Evolutionary conservation across 1,140 invertebrate species (phyloP), one percentile per base, ranked within the genome.

Genomic region (Gonatopus flavifemur): DNA sequence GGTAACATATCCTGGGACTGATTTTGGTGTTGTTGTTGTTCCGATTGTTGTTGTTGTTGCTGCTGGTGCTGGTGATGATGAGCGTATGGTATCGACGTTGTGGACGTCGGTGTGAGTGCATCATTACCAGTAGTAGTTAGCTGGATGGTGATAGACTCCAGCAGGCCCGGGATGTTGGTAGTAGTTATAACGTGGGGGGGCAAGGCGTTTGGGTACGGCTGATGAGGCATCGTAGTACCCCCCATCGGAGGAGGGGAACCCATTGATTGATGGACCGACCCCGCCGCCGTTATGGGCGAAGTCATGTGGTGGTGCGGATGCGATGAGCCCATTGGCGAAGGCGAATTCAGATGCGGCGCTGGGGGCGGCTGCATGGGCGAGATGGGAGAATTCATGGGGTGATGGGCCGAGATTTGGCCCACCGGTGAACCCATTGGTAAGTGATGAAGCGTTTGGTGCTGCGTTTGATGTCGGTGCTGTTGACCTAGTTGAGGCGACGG

Each of bases 121-220:
- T 74, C 67, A 74, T 84, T 84, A 85, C 85, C 86, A 87, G 82
- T 86, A 87, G 81, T 85, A 86, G 73, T 86, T 83, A 76, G 81
- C 70, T 79, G 82, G 78, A 76, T 85, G 84, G 77, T 86, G 85
- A 82, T 83, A 85, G 78, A 82, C 75, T 71, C 70, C 73, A 72
- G 67, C 51, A 68, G 70, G 51, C 41, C 64, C 66, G 63, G 66
- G 69, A 66, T 72, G 71, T 42, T 74, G 76, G 67, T 69, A 77
- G 80, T 84, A 84, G 81, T 82, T 83, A 83, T 86, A 88, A 87
- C 86, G 86, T 88, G 86, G 86, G 86, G 86, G 87, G 86, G 84
- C 83, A 83, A 84, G 80, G 77, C 86, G 86, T 88, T 88, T 88
- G 86, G 86, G 86, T 88, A 86, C 78, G 77, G 80, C 81, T 82